Percentiles rank a stretch among this genome's conserved stretches.
Conservation (phyloP, 2,797 vertebrate genomes). For the Halcyon badia region DNA sequence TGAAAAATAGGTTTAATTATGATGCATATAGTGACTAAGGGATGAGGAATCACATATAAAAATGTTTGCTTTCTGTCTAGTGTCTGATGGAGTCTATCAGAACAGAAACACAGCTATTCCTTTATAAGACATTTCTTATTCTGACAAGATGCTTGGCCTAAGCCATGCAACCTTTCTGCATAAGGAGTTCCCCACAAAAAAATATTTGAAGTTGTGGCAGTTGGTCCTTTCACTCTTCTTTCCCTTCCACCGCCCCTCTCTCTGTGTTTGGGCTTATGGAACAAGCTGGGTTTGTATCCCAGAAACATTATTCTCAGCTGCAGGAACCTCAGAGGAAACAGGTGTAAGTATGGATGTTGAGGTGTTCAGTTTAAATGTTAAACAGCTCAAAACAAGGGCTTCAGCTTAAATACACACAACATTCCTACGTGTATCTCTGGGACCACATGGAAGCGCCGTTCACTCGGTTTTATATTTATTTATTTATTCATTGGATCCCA, state of each 20-base stretch:
- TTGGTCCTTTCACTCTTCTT: neutral
- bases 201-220: neutral
- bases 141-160: neutral
- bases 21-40: neutral
- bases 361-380: neutral
- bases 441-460: fast-evolving
- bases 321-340: neutral
- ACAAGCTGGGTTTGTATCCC: neutral
- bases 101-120: neutral
- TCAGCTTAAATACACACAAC: neutral
- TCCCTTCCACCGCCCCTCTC: fast-evolving
- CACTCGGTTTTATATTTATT: too few species aligned
- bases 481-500: neutral
- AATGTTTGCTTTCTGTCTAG: neutral
- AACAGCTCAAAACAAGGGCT: neutral
- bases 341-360: neutral
- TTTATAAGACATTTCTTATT: neutral
- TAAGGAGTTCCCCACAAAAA: neutral
- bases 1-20: neutral
- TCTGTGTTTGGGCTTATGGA: fast-evolving
- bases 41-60: neutral
- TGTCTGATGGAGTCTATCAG: neutral
- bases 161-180: neutral
- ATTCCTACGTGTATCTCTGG: neutral
- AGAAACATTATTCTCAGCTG: neutral